A percentile compares a stretch with the other conserved stretches of the same genome.
phyloP scores from a whole-genome alignment of 1,140 invertebrate genomes.

The Muscidifurax raptorellus region DNA sequence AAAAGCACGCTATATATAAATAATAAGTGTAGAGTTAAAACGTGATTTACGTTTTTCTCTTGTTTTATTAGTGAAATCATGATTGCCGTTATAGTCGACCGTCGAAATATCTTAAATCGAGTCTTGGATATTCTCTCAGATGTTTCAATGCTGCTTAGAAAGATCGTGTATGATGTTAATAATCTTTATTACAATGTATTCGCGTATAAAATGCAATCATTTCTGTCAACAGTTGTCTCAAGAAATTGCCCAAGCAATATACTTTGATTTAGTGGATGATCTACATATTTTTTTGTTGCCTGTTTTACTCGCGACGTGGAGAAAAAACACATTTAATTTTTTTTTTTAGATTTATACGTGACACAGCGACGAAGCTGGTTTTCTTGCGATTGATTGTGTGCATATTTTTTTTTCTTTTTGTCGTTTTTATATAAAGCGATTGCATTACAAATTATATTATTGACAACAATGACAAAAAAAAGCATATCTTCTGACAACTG shows the following conservation, averaged over 20 bases:
- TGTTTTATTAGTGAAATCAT: slow-evolving; percentile 14
- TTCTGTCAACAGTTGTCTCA: slow-evolving; percentile 63
- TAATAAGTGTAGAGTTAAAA: slow-evolving; percentile 8
- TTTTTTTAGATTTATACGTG: slow-evolving; percentile 5
- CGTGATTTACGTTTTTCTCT: background rate
- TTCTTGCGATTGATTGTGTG: slow-evolving; percentile 10
- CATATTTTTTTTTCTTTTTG: slow-evolving; percentile 32
- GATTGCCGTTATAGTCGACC: slow-evolving; percentile 51
- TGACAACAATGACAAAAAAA: slow-evolving; percentile 18
- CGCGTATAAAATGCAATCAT: slow-evolving; percentile 60
- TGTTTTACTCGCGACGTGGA: background rate
- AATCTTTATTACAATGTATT: slow-evolving; percentile 52
- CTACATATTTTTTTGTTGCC: slow-evolving; percentile 1
- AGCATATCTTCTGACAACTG: slow-evolving; percentile 61
- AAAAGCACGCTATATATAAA: background rate
- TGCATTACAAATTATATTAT: background rate
- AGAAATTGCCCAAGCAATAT: slow-evolving; percentile 58
- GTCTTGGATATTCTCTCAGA: slow-evolving; percentile 55
- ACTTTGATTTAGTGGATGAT: background rate
- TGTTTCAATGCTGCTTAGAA: slow-evolving; percentile 44
- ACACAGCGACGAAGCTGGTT: slow-evolving; percentile 17
- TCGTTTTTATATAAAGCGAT: slow-evolving; percentile 7
- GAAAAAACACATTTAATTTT: background rate
- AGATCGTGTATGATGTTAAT: slow-evolving; percentile 53
- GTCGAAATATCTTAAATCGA: slow-evolving; percentile 18